Percentiles rank a stretch among this genome's conserved stretches.
phyloP scores from a whole-genome alignment of 2,797 vertebrate genomes.

The Rhynchotus rufescens region DNA sequence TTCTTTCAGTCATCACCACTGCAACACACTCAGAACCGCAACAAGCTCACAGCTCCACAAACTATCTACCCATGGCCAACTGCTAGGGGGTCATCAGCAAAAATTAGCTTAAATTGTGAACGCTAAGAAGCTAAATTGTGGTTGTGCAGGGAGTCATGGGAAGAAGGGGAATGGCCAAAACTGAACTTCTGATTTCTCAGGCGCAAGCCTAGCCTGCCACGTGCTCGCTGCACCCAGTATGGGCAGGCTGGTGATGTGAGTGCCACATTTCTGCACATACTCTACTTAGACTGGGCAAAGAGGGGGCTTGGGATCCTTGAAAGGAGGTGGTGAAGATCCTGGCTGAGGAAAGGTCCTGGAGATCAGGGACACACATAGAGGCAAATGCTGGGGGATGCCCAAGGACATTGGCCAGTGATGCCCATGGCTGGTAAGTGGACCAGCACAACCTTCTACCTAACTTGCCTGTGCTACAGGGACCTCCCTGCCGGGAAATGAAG shows the following conservation, averaged over 20 bases:
- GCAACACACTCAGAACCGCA: background rate
- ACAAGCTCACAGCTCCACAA: background rate
- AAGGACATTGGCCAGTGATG: no score
- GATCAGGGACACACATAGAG: background rate
- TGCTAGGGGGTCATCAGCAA: background rate
- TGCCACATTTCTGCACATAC: rapidly evolving
- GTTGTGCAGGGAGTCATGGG: background rate
- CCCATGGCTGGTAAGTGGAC: background rate
- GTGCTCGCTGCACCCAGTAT: background rate
- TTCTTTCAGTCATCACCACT: background rate
- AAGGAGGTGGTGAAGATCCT: background rate
- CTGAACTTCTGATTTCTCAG: background rate
- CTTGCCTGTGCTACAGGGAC: background rate
- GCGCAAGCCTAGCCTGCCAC: background rate
- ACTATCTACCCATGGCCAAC: background rate
- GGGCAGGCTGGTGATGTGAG: background rate
- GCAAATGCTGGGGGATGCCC: background rate
- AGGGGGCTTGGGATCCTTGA: background rate
- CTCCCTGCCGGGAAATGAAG: background rate
- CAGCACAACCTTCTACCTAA: background rate
- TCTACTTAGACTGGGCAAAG: background rate
- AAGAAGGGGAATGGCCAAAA: background rate
- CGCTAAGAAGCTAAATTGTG: background rate
- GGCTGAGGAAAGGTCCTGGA: background rate
- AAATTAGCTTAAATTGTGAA: background rate